A percentile compares a stretch with the other conserved stretches of the same genome.
Evolutionary conservation across 2,797 vertebrate species (phyloP).

Genomic region (Bradypodion ventrale): DNA sequence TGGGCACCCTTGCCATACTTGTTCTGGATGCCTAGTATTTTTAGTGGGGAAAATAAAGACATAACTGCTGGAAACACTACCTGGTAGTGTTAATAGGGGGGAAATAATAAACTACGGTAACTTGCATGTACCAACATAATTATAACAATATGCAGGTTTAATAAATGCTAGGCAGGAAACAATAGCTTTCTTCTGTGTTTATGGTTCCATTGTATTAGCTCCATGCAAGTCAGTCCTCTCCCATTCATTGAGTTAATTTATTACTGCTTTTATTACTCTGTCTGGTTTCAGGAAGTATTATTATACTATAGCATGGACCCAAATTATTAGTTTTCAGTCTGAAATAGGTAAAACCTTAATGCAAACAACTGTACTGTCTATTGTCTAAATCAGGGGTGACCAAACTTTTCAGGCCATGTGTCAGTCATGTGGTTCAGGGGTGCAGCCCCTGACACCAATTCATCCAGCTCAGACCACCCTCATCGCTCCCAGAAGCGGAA

Average conservation of each 20-base stretch:
- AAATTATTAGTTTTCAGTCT: constrained; percentile 38
- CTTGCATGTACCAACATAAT: not conserved
- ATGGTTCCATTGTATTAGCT: constrained; percentile 17
- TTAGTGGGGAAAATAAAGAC: not conserved
- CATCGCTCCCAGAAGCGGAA: too few relatives aligned
- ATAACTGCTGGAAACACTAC: not conserved
- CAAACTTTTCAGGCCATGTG: too few relatives aligned
- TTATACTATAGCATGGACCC: not conserved
- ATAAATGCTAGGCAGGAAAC: constrained; percentile 1
- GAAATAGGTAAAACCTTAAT: constrained; percentile 35
- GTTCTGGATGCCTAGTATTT: constrained; percentile 20
- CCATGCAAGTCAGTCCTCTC: constrained; percentile 24
- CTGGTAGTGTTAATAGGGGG: not conserved
- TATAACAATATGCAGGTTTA: not conserved
- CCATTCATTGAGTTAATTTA: constrained; percentile 34
- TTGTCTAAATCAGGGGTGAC: too few relatives aligned
- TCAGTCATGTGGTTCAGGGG: too few relatives aligned
- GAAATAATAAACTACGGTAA: not conserved
- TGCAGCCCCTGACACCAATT: too few relatives aligned
- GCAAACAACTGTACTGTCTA: constrained; percentile 21
- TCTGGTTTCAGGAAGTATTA: constrained; percentile 28
- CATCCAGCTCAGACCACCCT: too few relatives aligned
- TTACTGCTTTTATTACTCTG: constrained; percentile 34
- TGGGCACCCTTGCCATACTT: too few relatives aligned
- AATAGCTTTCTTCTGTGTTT: constrained; percentile 11